These are phyloP conservation scores for Andrena fulva DNA, from an alignment of 2,888 invertebrate species.

Conservation along the genomic window DNA sequence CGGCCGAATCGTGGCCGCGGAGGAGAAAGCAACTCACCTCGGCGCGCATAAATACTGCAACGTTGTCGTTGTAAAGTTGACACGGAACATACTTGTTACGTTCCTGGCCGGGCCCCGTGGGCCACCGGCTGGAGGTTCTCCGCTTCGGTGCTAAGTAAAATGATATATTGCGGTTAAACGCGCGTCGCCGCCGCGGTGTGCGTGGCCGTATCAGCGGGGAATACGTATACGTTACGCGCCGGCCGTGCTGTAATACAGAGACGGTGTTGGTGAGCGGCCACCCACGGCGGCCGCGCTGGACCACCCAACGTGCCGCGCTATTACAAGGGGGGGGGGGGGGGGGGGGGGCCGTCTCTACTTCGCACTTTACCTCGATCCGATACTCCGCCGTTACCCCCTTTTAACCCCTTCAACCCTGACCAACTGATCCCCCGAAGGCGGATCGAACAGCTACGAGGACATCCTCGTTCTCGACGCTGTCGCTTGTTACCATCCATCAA, in stretches of 20 bases:
- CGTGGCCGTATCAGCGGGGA: conserved; percentile 64
- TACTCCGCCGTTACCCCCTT: conserved; percentile 72
- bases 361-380: conserved; percentile 79
- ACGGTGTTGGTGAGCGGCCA: conserved; percentile 83
- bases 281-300: conserved; percentile 80
- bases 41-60: conserved; percentile 52
- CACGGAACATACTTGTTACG: conserved; percentile 64
- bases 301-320: conserved; percentile 82
- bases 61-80: conserved; percentile 60
- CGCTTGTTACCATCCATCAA: conserved; percentile 37
- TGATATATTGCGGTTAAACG: conserved; percentile 76
- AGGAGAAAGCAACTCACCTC: conserved; percentile 50
- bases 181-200: conserved; percentile 58
- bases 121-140: conserved; percentile 50
- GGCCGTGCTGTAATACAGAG: conserved; percentile 79
- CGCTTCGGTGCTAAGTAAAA: conserved; percentile 70
- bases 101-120: conserved; percentile 44
- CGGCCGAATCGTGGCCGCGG: neutral
- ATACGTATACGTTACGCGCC: conserved; percentile 62
- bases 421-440: conserved; percentile 29
- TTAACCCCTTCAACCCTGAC: conserved; percentile 64
- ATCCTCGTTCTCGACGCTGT: neutral
- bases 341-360: conserved; percentile 76
- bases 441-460: conserved; percentile 44
- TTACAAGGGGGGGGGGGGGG: conserved; percentile 75